Conservation (phyloP, 1,140 invertebrate species). For the Megalopta genalis region DNA sequence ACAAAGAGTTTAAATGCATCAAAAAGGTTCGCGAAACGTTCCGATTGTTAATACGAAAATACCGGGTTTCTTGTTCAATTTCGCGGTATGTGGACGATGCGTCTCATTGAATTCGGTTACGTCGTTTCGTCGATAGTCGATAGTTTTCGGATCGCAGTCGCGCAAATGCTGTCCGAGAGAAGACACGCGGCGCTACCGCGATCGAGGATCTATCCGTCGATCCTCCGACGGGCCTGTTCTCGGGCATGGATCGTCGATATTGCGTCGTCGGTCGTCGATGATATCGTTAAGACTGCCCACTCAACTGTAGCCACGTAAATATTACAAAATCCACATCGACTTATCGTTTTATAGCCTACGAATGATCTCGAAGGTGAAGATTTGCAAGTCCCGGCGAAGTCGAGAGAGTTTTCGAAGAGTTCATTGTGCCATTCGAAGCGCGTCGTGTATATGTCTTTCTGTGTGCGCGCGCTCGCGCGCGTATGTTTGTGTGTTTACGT, state of each 20-base stretch:
- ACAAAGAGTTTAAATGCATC: not conserved
- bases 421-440: conserved; percentile 42
- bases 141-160: not conserved
- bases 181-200: not conserved
- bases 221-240: not conserved
- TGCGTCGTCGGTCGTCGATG: not conserved
- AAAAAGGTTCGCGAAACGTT: not conserved
- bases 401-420: conserved; percentile 24
- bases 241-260: not conserved
- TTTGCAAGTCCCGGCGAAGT: conserved; percentile 28
- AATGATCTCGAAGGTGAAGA: conserved; percentile 20
- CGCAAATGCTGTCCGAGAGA: not conserved
- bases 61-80: not conserved
- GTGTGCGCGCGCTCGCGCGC: too few relatives aligned
- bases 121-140: not conserved
- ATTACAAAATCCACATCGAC: conserved; percentile 61
- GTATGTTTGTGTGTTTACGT: too few relatives aligned
- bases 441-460: not conserved
- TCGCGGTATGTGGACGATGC: not conserved
- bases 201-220: not conserved
- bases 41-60: conserved; percentile 24
- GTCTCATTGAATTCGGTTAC: not conserved
- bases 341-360: conserved; percentile 36
- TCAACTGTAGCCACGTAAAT: conserved; percentile 59
- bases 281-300: conserved; percentile 69